These are phyloP conservation scores for Halocaridina rubra DNA, from an alignment of 2,888 invertebrate species.

Conservation along the genomic window DNA sequence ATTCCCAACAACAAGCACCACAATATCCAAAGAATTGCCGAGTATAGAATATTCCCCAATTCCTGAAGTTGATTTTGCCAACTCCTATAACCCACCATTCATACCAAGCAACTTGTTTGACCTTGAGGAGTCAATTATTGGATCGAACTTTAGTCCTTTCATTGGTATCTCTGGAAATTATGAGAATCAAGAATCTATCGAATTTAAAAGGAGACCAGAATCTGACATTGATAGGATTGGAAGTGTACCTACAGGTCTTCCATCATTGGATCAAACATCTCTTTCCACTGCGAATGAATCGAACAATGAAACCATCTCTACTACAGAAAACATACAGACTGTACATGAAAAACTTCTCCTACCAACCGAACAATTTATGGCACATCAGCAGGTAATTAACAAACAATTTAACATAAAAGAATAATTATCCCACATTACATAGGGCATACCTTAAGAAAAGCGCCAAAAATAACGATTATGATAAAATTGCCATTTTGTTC, in stretches of 20 bases:
- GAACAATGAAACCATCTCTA: background rate
- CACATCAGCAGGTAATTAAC: constrained; percentile 30
- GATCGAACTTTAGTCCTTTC: background rate
- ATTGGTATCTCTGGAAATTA: background rate
- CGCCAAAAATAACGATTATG: too few species aligned
- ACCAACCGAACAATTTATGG: constrained; percentile 13
- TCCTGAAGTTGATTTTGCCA: constrained; percentile 45
- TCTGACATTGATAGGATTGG: background rate
- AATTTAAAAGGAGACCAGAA: too few species aligned
- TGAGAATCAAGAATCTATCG: background rate
- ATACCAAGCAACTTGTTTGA: background rate
- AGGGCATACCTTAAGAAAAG: background rate
- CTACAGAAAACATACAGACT: too few species aligned
- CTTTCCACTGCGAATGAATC: background rate
- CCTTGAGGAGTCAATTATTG: constrained; percentile 5
- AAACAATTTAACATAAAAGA: background rate
- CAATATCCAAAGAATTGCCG: constrained; percentile 1
- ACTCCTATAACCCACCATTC: constrained; percentile 39
- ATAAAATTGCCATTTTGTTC: too few species aligned
- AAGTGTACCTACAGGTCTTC: background rate
- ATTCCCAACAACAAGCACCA: background rate
- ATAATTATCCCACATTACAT: background rate
- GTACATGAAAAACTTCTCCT: background rate
- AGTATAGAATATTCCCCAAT: constrained; percentile 58
- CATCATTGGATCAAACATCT: background rate